These are phyloP conservation scores for Brachypodius melanocephalos DNA, from an alignment of 2,113 vertebrate species.

Conservation along the genomic window DNA sequence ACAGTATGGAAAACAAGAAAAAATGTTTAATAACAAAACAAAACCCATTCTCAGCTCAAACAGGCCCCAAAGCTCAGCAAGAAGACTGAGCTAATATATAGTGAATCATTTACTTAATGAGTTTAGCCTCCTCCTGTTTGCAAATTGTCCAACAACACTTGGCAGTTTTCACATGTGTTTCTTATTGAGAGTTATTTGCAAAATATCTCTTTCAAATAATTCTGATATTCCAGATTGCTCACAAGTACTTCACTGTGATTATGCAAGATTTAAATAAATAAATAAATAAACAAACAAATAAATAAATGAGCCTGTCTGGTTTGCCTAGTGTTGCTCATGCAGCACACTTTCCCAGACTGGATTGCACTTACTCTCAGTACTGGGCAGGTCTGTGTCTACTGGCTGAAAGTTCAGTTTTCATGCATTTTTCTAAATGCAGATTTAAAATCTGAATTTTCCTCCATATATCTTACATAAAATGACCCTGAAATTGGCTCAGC, in stretches of 20 bases:
- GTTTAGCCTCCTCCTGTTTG: not conserved
- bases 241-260: not conserved
- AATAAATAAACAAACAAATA: not conserved
- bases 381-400: not conserved
- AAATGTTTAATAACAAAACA: not conserved
- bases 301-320: not conserved
- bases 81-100: not conserved
- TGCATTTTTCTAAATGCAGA: not conserved
- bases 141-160: not conserved
- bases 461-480: not conserved
- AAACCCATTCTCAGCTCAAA: not conserved
- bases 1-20: not conserved
- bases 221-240: not conserved
- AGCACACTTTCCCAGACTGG: not conserved
- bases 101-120: not conserved
- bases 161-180: not conserved
- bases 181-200: not conserved
- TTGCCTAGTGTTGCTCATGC: fast-evolving
- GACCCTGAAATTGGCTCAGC: not conserved
- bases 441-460: not conserved
- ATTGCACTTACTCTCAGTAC: not conserved
- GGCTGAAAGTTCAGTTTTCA: not conserved
- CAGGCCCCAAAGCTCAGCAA: not conserved
- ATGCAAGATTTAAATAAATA: not conserved
- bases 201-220: not conserved